Conservation (phyloP, 1,140 invertebrate genomes). For the Arctopsyche grandis region DNA sequence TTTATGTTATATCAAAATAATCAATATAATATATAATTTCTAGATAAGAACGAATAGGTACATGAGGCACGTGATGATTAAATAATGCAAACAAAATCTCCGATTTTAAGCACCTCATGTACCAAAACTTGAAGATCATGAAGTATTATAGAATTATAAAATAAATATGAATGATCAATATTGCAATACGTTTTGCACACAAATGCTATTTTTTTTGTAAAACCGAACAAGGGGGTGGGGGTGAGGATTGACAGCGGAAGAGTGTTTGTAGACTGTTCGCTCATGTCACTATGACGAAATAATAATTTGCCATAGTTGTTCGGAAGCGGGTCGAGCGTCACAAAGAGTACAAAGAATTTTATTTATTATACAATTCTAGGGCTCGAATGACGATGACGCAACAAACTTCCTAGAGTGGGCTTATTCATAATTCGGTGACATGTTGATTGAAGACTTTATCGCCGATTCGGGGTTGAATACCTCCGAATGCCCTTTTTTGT, state of each 20-base stretch:
- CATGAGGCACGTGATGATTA: no score
- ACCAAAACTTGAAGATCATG: no score
- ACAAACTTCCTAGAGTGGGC: slow-evolving; percentile 51
- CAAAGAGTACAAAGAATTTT: slow-evolving; percentile 30
- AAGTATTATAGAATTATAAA: no score
- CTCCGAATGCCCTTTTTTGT: background rate
- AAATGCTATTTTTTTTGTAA: background rate
- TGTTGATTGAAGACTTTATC: slow-evolving; percentile 52
- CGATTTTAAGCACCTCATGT: no score
- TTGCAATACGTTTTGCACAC: background rate
- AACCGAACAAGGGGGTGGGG: background rate
- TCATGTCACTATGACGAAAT: slow-evolving; percentile 38
- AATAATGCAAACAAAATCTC: no score
- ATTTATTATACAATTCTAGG: slow-evolving; percentile 47
- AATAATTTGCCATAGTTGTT: slow-evolving; percentile 39
- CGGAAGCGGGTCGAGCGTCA: background rate
- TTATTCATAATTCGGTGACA: slow-evolving; percentile 53
- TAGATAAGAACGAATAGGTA: no score
- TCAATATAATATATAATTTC: no score
- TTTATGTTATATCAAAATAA: no score
- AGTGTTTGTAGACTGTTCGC: slow-evolving; percentile 33
- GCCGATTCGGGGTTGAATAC: background rate
- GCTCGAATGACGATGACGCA: slow-evolving; percentile 41
- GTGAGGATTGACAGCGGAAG: slow-evolving; percentile 10
- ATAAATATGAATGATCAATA: background rate